Evolutionary conservation across 2,113 vertebrate species (phyloP).

Genomic region (Sorex fumeus): DNA sequence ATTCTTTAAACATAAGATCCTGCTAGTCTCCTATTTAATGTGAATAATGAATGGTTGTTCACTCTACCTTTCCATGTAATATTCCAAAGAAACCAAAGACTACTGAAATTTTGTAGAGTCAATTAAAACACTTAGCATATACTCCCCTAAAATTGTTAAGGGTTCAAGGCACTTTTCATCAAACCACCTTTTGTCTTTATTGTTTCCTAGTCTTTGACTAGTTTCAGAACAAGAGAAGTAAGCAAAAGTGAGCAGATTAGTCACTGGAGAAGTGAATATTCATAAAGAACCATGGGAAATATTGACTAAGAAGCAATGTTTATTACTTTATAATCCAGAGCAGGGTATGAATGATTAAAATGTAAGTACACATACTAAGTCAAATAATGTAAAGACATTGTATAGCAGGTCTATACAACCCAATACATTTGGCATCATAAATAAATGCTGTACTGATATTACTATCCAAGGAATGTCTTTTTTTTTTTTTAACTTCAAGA

Average conservation of each 20-base stretch:
- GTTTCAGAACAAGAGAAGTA: constrained; percentile 55
- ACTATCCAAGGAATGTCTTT: not conserved
- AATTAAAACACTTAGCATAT: constrained; percentile 43
- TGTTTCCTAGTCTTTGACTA: constrained; percentile 12
- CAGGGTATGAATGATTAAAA: not conserved
- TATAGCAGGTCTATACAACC: not conserved
- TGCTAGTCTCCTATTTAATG: constrained; percentile 21
- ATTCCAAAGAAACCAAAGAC: not conserved
- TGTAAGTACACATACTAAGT: not conserved
- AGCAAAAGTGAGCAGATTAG: constrained; percentile 48
- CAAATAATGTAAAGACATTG: constrained; percentile 14
- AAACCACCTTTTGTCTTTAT: constrained; percentile 54
- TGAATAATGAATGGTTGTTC: not conserved
- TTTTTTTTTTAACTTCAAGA: constrained; percentile 33
- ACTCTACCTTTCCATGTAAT: not conserved
- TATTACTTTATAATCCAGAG: constrained; percentile 25
- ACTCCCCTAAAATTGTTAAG: constrained; percentile 41
- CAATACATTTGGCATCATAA: not conserved
- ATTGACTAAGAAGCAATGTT: constrained; percentile 58
- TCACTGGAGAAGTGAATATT: constrained; percentile 51
- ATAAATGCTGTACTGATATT: not conserved
- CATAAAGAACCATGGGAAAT: constrained; percentile 60
- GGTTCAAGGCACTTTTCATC: constrained; percentile 47
- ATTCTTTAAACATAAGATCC: constrained; percentile 63
- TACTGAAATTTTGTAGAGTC: constrained; percentile 10